Base-by-base conservation (phyloP, 30 jellyfish, hydroid and myxozoan species). In the Aurelia aurita region DNA sequence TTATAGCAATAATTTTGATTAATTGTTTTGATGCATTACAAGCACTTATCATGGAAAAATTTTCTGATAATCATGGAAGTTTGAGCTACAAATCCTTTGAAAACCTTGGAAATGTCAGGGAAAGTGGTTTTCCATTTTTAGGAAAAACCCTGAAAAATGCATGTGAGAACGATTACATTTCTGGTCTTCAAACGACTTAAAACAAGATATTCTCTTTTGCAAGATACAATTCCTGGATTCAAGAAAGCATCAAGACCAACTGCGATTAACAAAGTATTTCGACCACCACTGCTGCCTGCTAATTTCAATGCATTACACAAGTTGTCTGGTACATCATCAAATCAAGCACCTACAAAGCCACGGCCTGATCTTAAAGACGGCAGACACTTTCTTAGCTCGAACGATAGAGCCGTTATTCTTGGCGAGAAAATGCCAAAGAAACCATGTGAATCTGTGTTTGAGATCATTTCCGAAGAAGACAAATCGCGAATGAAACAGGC, bases 151-250 rank as follows among this genome's bases (percentile, higher is more conserved):
- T n/a, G n/a, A n/a, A n/a, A n/a, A n/a, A n/a, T n/a, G n/a, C n/a
- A n/a, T n/a, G n/a, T n/a, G n/a, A n/a, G n/a, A n/a, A n/a, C n/a
- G n/a, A n/a, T n/a, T 31, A 5, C 9, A 39, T 6, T 39, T 9
- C 51, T 39, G 12, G 16, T 39, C 14, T 39, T 39, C 15, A 39
- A 39, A 39, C 15, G 51, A 39, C 51, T 39, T 2, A 39, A 39
- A 39, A 5, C 0, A 6, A 3, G 4, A 4, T 0, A 32, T 32
- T 7, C 26, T 45, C 32, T 49, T 20, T 53, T 54, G 35, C 29
- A 34, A 93, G 98, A 79, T 74, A 79, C 91, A 34, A 34, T 93
- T 25, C 44, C 85, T 71, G 98, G 98, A 15, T 93, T 93, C 64
- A 27, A 23, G 12, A 87, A 87, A 77, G 87, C 97, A 2, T 85